Conservation (phyloP, 2,888 invertebrate species). For the Rhyacophila evoluta region DNA sequence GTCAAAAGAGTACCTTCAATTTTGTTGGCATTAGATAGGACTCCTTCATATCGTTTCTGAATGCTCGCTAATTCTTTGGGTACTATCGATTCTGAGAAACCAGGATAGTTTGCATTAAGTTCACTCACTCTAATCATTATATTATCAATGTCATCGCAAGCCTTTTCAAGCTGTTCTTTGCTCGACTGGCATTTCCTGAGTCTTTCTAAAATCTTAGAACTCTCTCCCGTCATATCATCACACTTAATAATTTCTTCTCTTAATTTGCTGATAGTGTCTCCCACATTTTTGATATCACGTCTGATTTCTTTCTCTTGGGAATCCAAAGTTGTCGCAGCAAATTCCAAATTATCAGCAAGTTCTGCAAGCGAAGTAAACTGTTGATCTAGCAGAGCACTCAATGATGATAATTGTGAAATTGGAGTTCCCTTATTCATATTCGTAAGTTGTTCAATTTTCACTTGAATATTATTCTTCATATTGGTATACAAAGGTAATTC, state of each 20-base stretch:
- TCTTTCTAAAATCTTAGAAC: slow-evolving; percentile 83
- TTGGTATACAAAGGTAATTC: slow-evolving; percentile 85
- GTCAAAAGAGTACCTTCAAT: slow-evolving; percentile 82
- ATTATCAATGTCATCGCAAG: slow-evolving; percentile 76
- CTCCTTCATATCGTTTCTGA: slow-evolving; percentile 86
- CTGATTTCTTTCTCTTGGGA: slow-evolving; percentile 81
- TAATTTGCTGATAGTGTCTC: slow-evolving; percentile 78
- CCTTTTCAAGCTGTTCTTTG: slow-evolving; percentile 77
- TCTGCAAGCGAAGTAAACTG: slow-evolving; percentile 82
- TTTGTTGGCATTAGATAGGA: slow-evolving; percentile 83
- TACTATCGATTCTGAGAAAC: slow-evolving; percentile 80
- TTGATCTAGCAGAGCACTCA: slow-evolving; percentile 77
- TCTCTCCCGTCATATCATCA: slow-evolving; percentile 90
- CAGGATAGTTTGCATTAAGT: slow-evolving; percentile 81
- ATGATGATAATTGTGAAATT: slow-evolving; percentile 76
- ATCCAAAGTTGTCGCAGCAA: slow-evolving; percentile 78
- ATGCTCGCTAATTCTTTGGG: slow-evolving; percentile 86
- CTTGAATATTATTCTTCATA: slow-evolving; percentile 80
- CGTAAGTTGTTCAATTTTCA: slow-evolving; percentile 83
- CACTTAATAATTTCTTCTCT: slow-evolving; percentile 89
- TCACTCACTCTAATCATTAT: slow-evolving; percentile 78
- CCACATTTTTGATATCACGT: slow-evolving; percentile 77
- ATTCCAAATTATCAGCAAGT: slow-evolving; percentile 80
- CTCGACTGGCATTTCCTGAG: slow-evolving; percentile 80
- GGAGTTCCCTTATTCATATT: slow-evolving; percentile 80